These are phyloP conservation scores for Mesocentrotus franciscanus DNA, from an alignment of 53 echinoderm and acorn worm genomes.

Conservation along the genomic window DNA sequence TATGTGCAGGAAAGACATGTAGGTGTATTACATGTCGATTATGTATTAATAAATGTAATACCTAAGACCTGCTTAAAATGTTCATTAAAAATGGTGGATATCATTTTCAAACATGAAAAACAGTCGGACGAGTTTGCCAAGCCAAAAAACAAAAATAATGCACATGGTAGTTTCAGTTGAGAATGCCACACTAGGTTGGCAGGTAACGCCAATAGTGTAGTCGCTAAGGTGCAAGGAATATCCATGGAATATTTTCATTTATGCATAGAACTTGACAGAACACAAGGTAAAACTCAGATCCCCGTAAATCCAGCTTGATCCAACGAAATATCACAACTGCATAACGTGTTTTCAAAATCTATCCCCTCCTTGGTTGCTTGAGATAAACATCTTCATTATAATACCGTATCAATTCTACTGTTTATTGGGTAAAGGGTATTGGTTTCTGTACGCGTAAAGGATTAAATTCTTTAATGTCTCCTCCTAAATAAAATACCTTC, in stretches of 20 bases:
- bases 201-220: background rate
- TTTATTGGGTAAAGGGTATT: background rate
- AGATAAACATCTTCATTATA: constrained; percentile 1
- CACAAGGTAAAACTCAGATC: background rate
- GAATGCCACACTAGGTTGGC: background rate
- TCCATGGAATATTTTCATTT: constrained; percentile 1
- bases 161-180: background rate
- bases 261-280: constrained; percentile 29
- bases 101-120: no score
- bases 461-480: background rate
- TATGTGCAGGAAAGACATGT: no score
- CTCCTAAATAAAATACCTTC: no score
- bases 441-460: background rate
- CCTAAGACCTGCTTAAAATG: no score
- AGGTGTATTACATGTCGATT: no score
- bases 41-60: no score
- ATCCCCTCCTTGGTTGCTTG: background rate
- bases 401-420: background rate
- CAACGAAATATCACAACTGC: constrained; percentile 22
- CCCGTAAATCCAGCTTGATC: constrained; percentile 18
- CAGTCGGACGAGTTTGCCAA: no score
- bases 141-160: no score
- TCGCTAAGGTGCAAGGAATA: background rate
- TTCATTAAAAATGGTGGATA: no score
- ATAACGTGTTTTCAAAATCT: background rate